Conservation (phyloP, 2,113 vertebrate genomes). For the Rattus rattus region DNA sequence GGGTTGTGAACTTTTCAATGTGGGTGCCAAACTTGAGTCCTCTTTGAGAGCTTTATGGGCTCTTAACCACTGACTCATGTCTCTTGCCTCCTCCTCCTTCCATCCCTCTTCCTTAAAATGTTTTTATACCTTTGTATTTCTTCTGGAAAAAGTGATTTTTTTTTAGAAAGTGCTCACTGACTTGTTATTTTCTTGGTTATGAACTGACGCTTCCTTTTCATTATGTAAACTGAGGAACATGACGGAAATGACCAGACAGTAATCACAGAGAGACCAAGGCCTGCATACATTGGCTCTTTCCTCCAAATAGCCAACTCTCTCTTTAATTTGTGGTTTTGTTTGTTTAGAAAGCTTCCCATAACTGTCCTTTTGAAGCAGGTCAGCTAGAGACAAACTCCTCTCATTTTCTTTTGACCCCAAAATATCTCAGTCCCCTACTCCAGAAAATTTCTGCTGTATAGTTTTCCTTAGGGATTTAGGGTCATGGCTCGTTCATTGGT, state of each 20-base stretch:
- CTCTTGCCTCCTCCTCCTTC: neutral
- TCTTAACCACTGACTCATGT: neutral
- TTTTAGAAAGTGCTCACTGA: neutral
- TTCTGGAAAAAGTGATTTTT: neutral
- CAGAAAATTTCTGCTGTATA: neutral
- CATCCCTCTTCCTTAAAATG: too few species aligned
- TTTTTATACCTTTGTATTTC: neutral
- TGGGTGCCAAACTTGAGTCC: neutral
- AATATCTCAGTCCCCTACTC: neutral
- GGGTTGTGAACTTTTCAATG: neutral
- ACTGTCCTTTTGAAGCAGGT: neutral
- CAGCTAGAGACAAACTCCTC: neutral
- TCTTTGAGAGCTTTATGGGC: neutral
- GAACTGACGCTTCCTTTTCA: neutral
- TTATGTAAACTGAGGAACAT: neutral
- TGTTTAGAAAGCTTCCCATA: neutral
- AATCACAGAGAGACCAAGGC: neutral
- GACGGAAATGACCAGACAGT: neutral
- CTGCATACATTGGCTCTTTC: fast-evolving
- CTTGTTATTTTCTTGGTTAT: neutral
- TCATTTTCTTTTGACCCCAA: neutral
- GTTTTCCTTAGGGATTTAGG: neutral
- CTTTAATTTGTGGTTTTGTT: neutral
- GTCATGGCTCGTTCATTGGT: neutral
- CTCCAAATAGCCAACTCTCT: neutral